Percentiles rank a stretch among this genome's conserved stretches.
Conservation (phyloP, 2,113 vertebrate genomes). For the Peromyscus maniculatus region DNA sequence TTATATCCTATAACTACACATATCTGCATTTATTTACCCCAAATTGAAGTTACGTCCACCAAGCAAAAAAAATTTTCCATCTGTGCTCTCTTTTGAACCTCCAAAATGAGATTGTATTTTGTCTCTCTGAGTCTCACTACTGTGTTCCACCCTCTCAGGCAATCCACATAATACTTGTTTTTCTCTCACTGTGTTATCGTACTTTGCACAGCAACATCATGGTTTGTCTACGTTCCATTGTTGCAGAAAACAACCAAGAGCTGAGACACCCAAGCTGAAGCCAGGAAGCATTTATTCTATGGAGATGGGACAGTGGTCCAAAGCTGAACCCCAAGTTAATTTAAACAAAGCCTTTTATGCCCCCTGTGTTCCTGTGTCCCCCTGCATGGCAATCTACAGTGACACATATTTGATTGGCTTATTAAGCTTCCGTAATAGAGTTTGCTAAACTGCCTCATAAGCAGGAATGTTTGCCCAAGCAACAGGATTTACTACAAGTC, state of each 20-base stretch:
- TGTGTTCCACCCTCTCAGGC: neutral
- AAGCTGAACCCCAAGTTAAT: neutral
- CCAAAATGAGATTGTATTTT: neutral
- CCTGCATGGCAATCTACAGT: neutral
- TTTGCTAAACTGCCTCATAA: neutral
- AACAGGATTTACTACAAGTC: neutral
- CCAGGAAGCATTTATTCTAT: neutral
- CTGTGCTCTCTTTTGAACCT: neutral
- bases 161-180: neutral
- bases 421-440: neutral
- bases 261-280: neutral
- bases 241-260: neutral
- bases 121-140: neutral
- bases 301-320: neutral
- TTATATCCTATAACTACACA: too few relatives aligned
- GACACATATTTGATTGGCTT: neutral
- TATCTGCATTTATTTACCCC: neutral
- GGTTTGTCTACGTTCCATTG: neutral
- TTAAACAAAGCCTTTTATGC: neutral
- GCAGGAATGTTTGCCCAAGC: neutral
- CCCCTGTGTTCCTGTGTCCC: neutral
- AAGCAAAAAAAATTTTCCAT: neutral
- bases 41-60: neutral
- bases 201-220: neutral
- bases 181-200: neutral